These are phyloP conservation scores for Criorhina ranunculi DNA, from an alignment of 2,888 invertebrate species.

Conservation along the genomic window DNA sequence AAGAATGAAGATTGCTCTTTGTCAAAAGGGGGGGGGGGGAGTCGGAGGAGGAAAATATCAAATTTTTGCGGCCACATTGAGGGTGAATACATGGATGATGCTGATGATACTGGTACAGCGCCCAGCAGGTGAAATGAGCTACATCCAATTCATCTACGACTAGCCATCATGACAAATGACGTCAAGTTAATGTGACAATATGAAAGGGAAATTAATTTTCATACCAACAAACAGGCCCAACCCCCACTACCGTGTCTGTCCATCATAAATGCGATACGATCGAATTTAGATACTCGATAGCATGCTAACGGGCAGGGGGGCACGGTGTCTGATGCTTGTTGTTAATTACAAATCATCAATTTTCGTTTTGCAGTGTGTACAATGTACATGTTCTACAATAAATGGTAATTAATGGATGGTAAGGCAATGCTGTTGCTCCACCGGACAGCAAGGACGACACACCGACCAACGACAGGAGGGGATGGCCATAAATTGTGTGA, in stretches of 20 bases:
- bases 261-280: conserved; percentile 62
- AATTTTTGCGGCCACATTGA: conserved; percentile 51
- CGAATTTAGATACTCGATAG: conserved; percentile 67
- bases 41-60: conserved; percentile 59
- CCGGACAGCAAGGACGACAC: conserved; percentile 16
- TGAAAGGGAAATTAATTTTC: conserved; percentile 75
- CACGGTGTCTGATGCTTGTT: conserved; percentile 51
- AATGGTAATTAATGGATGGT: conserved; percentile 61
- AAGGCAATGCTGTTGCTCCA: conserved; percentile 16
- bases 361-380: conserved; percentile 61
- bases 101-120: conserved; percentile 47
- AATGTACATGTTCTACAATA: conserved; percentile 49
- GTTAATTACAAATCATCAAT: conserved; percentile 75
- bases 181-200: conserved; percentile 78
- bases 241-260: conserved; percentile 9
- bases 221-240: conserved; percentile 19
- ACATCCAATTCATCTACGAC: conserved; percentile 53
- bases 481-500: conserved; percentile 29
- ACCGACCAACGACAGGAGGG: conserved; percentile 22
- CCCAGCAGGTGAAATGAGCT: conserved; percentile 69
- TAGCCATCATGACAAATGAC: conserved; percentile 78
- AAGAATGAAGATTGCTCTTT: conserved; percentile 76
- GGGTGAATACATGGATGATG: conserved; percentile 28
- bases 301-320: conserved; percentile 1
- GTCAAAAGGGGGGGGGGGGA: conserved; percentile 46